Evolutionary conservation across 2,797 vertebrate species (phyloP), one percentile per base, ranked within the genome.

Genomic region (Alcedo quadribrachys): DNA sequence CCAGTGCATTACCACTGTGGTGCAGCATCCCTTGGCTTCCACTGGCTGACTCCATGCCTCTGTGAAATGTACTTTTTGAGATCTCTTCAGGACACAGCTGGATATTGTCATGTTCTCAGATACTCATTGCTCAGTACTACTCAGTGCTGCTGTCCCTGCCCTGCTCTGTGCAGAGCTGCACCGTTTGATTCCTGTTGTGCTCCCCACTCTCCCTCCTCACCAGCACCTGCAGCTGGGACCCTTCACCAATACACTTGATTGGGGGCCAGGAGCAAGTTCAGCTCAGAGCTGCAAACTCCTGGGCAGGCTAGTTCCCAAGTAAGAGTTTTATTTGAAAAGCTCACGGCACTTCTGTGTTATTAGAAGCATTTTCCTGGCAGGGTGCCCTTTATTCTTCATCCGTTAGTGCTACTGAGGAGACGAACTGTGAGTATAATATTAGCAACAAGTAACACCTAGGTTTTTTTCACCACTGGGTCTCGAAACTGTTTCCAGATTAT

Each of bases 301-400:
- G 89, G 86, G 78, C 68, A 89, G n/a, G 2, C 40, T 63, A 43
- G 25, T 53, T 92, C 82, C 68, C 33, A 46, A 89, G 75, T 17
- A 61, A 80, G 82, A 45, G 71, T 55, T 85, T 91, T 85, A 78
- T 85, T 88, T 82, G 77, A 80, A 82, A 92, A 92, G 65, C 82
- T 92, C 73, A 53, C 2, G 4, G 78, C 89, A 89, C 74, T 89
- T 92, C 58, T 76, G 57, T 69, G 78, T 80, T 94, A 86, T 89
- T 89, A 83, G 89, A 80, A 80, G 78, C 54, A 63, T 83, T 89
- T 93, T 91, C 92, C 89, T 94, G 93, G 90, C 93, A 28, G 2
- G 18, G 14, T 65, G 84, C 83, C 81, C 67, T 70, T 74, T 78
- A 71, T 66, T 85, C 87, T 94, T 82, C 33, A 55, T 58, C 76